Conservation (phyloP, 2,113 vertebrate genomes). For the Scartelaos histophorus region DNA sequence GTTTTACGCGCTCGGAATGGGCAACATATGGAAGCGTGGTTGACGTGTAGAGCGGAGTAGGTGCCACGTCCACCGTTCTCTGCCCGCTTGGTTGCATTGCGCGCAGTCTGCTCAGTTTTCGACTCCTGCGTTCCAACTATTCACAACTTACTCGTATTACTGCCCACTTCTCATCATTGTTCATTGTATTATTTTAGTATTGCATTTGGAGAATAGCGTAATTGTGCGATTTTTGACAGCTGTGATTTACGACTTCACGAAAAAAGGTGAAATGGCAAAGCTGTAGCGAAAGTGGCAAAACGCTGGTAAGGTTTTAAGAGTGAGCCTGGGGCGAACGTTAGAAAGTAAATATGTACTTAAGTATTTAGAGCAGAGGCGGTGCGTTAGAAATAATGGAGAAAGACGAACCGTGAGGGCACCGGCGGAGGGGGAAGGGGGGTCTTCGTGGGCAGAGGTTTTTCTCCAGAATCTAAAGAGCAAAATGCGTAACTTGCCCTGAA, state of each 20-base stretch:
- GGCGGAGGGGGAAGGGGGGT: too few relatives aligned
- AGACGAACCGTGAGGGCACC: background rate
- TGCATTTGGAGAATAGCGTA: background rate
- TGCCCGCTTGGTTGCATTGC: slow-evolving; percentile 23
- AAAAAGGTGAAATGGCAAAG: background rate
- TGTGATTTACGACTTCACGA: background rate
- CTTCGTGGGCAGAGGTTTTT: too few relatives aligned
- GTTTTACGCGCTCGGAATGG: background rate
- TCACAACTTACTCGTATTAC: background rate
- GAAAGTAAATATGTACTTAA: background rate
- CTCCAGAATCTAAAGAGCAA: too few relatives aligned
- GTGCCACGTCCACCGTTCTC: slow-evolving; percentile 72
- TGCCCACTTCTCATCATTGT: background rate
- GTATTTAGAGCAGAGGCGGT: background rate
- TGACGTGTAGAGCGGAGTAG: slow-evolving; percentile 66
- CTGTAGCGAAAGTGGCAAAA: background rate
- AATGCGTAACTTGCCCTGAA: too few relatives aligned
- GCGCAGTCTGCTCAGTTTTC: slow-evolving; percentile 13
- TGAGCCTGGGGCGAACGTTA: background rate
- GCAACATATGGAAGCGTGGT: slow-evolving; percentile 39
- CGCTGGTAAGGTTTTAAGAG: background rate
- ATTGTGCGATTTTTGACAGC: background rate
- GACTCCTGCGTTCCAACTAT: background rate
- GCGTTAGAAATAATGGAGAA: background rate
- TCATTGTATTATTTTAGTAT: background rate